Percentiles rank a stretch among this genome's conserved stretches.
Evolutionary conservation across 1,140 invertebrate genomes (phyloP).

Genomic region (Cyclina sinensis): DNA sequence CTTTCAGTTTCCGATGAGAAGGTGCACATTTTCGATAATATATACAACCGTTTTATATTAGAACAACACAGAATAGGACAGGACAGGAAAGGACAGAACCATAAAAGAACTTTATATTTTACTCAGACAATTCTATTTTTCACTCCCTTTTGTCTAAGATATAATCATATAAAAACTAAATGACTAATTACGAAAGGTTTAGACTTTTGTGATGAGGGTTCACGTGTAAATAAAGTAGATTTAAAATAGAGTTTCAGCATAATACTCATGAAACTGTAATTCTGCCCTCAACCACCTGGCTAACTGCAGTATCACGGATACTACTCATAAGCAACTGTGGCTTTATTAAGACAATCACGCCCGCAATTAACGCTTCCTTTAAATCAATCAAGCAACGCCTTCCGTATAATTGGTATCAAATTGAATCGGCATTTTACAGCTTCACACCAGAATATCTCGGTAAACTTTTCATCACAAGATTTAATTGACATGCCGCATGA

Average conservation of each 20-base stretch:
- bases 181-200: too few relatives aligned
- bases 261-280: background rate
- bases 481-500: slow-evolving; percentile 63
- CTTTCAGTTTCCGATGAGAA: too few relatives aligned
- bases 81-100: too few relatives aligned
- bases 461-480: slow-evolving; percentile 55
- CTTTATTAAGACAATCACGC: slow-evolving; percentile 37
- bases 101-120: too few relatives aligned
- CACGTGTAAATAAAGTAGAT: too few relatives aligned
- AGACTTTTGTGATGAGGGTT: too few relatives aligned
- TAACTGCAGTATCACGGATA: slow-evolving; percentile 4
- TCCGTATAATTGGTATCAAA: slow-evolving; percentile 65
- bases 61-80: too few relatives aligned
- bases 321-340: slow-evolving; percentile 16
- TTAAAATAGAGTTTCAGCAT: background rate
- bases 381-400: slow-evolving; percentile 63
- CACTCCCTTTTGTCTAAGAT: too few relatives aligned
- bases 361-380: slow-evolving; percentile 20
- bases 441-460: slow-evolving; percentile 6
- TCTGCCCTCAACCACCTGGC: slow-evolving; percentile 16
- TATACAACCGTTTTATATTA: too few relatives aligned
- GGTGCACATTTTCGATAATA: too few relatives aligned
- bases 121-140: too few relatives aligned
- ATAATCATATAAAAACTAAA: too few relatives aligned
- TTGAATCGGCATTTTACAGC: slow-evolving; percentile 49